Conservation (phyloP, 2,113 vertebrate species). For the Pterocles burchelli region DNA sequence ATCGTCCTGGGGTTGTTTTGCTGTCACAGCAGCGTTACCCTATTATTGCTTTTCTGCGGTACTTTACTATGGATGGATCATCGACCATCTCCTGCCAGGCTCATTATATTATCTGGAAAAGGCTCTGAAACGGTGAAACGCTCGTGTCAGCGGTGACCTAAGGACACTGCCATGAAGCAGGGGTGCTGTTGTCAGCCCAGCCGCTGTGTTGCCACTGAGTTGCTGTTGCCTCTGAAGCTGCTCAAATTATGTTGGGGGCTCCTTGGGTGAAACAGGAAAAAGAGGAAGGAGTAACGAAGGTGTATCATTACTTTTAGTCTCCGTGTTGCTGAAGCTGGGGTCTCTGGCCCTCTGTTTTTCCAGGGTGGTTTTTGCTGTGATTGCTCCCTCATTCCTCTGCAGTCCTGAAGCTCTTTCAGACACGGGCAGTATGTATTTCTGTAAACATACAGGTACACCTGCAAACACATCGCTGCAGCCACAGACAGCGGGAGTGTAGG, state of each 20-base stretch:
- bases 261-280: neutral
- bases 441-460: neutral
- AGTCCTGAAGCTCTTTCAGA: neutral
- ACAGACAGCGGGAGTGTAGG: neutral
- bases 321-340: neutral
- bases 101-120: neutral
- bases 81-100: neutral
- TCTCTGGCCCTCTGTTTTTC: neutral
- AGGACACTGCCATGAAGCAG: rapidly evolving
- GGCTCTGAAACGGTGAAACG: neutral
- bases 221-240: neutral
- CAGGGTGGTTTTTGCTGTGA: neutral
- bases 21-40: neutral
- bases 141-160: neutral
- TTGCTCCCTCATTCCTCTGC: neutral
- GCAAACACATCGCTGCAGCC: neutral
- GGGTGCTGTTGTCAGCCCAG: rapidly evolving
- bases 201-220: rapidly evolving
- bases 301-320: neutral
- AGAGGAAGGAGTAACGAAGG: neutral
- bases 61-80: neutral
- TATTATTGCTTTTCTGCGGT: neutral
- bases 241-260: neutral
- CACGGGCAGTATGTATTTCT: neutral
- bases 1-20: neutral